Percentiles rank a stretch among this genome's conserved stretches.
Evolutionary conservation across 2,797 vertebrate genomes (phyloP).

Genomic region (Antrozous pallidus): DNA sequence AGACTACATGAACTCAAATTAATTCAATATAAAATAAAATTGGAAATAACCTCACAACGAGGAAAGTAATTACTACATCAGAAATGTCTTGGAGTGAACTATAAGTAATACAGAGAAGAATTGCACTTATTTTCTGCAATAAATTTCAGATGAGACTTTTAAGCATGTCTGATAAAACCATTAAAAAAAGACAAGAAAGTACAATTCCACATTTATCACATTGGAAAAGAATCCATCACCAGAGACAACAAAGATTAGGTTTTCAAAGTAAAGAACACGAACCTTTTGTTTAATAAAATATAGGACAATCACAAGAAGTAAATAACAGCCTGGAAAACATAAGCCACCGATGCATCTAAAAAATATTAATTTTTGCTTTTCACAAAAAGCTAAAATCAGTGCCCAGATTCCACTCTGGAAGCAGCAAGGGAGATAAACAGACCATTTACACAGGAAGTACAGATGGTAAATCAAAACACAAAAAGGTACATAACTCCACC

Average conservation of each 20-base stretch:
- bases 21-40: slow-evolving; percentile 9
- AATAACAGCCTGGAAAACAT: neutral
- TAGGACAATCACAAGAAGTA: neutral
- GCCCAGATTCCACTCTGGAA: slow-evolving; percentile 23
- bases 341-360: neutral
- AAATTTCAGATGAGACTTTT: neutral
- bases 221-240: neutral
- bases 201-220: neutral
- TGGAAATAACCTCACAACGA: neutral
- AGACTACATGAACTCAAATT: neutral
- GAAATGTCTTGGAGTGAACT: neutral
- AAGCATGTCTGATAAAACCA: neutral
- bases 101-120: neutral
- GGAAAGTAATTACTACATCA: neutral
- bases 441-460: slow-evolving; percentile 19
- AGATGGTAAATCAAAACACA: slow-evolving; percentile 25
- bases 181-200: neutral
- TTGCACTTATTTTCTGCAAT: neutral
- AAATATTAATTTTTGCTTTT: slow-evolving; percentile 6
- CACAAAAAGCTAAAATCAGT: slow-evolving; percentile 9
- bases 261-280: slow-evolving; percentile 27
- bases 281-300: slow-evolving; percentile 18
- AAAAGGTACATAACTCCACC: neutral
- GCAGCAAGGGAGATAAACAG: neutral
- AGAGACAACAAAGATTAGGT: neutral